Evolutionary conservation across 2,888 invertebrate genomes (phyloP).

Genomic region (Ligdia adustata): DNA sequence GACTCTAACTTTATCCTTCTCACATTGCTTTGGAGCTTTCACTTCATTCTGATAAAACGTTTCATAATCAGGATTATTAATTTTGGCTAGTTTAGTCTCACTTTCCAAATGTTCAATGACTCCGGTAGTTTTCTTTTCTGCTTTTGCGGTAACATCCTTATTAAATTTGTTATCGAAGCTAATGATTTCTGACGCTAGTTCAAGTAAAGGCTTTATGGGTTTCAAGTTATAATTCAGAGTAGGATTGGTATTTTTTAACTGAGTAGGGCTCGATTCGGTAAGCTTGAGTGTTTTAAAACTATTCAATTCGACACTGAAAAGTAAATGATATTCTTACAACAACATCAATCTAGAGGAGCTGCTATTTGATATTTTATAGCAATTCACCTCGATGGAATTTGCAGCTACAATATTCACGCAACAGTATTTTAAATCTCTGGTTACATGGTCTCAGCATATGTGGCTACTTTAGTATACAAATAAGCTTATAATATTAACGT

Average conservation of each 20-base stretch:
- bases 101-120: background rate
- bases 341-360: no score
- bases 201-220: conserved; percentile 19
- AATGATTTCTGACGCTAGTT: conserved; percentile 19
- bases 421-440: no score
- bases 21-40: conserved; percentile 51
- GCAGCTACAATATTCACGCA: no score
- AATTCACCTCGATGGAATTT: no score
- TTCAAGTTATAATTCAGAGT: conserved; percentile 7
- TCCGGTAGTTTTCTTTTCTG: background rate
- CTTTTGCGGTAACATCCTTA: background rate
- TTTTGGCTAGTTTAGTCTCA: conserved; percentile 1
- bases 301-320: conserved; percentile 69
- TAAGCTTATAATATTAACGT: no score
- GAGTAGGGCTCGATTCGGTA: conserved; percentile 33
- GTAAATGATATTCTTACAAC: background rate
- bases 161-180: conserved; percentile 5
- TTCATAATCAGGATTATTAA: conserved; percentile 55
- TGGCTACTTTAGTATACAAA: no score
- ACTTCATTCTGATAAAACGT: conserved; percentile 61
- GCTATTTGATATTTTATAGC: no score
- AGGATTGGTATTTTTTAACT: background rate
- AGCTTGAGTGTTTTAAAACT: conserved; percentile 51
- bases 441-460: no score
- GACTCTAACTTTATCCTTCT: conserved; percentile 62